Evolutionary conservation across 2,888 invertebrate genomes (phyloP), one percentile per base, ranked within the genome.

Genomic region (Thecocarcelia acutangulata): DNA sequence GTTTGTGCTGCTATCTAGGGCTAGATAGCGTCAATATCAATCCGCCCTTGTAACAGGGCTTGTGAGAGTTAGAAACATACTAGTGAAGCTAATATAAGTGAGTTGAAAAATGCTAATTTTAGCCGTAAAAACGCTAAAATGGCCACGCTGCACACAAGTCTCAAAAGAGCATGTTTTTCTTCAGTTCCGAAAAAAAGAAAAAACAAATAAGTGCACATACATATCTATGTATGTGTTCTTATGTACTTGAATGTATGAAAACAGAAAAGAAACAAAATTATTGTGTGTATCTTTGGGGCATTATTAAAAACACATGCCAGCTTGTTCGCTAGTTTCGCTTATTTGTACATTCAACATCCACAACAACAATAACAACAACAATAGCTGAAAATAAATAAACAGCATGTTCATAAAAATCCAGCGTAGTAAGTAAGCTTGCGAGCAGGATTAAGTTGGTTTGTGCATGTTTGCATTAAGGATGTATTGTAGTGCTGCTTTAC

Each of bases 261-360:
- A 37, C n/a, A 1, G 3, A 28, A 17, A 6, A 33, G 15, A 1
- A 19, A 40, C 5, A 13, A 24, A 40, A 21, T 13, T 58, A 0
- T 46, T 58, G n/a, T 33, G 24, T 69, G 12, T 58, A 37, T 46
- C 69, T 70, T 48, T 48, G 46, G 69, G 69, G 58, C 46, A 69
- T 56, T 58, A 37, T 69, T 56, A 56, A 33, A 37, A 56, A 46
- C 42, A 48, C 3, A 15, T 58, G 13, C 54, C 6, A 15, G 17
- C 24, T 54, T 33, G n/a, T 46, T 56, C n/a, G 44, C 13, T 28
- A 52, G 24, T 12, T 24, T 17, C 15, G 61, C 33, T 33, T 33
- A 33, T 33, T 33, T 33, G 33, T 33, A 33, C 33, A 33, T 3
- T 33, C 42, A 24, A 24, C 17, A 56, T 11, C 33, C 44, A n/a